Evolutionary conservation across 1,140 invertebrate species (phyloP).

Genomic region (Dinothrombium tinctorium): DNA sequence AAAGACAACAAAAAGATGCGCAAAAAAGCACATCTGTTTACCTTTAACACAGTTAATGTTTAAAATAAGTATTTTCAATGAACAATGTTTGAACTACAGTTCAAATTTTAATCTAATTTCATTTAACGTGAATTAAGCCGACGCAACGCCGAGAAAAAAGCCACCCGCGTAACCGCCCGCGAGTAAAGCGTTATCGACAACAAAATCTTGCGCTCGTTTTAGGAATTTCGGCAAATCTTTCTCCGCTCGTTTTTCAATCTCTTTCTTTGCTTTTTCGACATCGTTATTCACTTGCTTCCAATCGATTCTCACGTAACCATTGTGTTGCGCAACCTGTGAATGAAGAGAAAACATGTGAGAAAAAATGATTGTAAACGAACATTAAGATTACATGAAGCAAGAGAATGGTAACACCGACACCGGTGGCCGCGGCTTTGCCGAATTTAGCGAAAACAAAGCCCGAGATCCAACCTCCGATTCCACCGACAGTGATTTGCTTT

Average conservation of each 20-base stretch:
- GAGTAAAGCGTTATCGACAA: slow-evolving; percentile 45
- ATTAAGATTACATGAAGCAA: slow-evolving; percentile 58
- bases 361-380: no score
- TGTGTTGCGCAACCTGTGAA: slow-evolving; percentile 39
- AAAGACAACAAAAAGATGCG: no score
- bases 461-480: slow-evolving; percentile 62
- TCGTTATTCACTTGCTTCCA: slow-evolving; percentile 50
- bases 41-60: no score
- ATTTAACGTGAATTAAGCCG: slow-evolving; percentile 1
- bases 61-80: no score
- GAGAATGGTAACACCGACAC: slow-evolving; percentile 63
- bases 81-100: not conserved
- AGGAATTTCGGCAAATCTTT: slow-evolving; percentile 34
- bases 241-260: slow-evolving; percentile 51
- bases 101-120: not conserved
- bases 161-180: slow-evolving; percentile 59
- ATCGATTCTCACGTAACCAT: slow-evolving; percentile 63
- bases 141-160: slow-evolving; percentile 50
- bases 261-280: slow-evolving; percentile 24
- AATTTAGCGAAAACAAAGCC: slow-evolving; percentile 74
- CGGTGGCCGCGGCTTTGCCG: slow-evolving; percentile 64
- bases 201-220: slow-evolving; percentile 53
- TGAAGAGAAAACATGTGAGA: slow-evolving; percentile 3
- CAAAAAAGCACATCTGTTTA: no score
- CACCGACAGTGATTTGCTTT: slow-evolving; percentile 63